A percentile compares a stretch with the other conserved stretches of the same genome.
These are phyloP conservation scores for Melanotaenia duboulayi DNA, from an alignment of 2,113 vertebrate genomes.

Conservation along the genomic window DNA sequence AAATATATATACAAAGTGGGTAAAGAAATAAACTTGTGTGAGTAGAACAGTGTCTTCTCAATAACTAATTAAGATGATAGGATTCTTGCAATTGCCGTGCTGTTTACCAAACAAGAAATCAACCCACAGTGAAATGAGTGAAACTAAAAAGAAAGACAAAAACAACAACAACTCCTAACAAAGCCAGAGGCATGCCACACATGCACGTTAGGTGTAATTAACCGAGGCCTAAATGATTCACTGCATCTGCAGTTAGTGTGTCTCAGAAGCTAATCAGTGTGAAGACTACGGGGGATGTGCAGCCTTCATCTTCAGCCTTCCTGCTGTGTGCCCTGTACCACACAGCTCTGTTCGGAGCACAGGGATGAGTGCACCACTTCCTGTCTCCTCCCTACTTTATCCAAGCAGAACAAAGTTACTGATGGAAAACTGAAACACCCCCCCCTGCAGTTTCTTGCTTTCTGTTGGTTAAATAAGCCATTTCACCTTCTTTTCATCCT, in stretches of 20 bases:
- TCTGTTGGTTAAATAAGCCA: slow-evolving; percentile 78
- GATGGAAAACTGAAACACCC: slow-evolving; percentile 73
- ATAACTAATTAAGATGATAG: too few relatives aligned
- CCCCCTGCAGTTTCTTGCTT: slow-evolving; percentile 68
- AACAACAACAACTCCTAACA: neutral
- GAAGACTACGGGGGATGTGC: slow-evolving; percentile 16
- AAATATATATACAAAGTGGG: neutral
- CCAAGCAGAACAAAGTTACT: slow-evolving; percentile 73
- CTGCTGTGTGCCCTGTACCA: slow-evolving; percentile 37
- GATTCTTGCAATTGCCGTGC: too few relatives aligned
- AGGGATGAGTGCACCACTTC: slow-evolving; percentile 60
- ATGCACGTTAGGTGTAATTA: slow-evolving; percentile 14
- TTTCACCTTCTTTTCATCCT: slow-evolving; percentile 75
- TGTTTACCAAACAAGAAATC: too few relatives aligned
- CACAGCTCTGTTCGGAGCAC: slow-evolving; percentile 37
- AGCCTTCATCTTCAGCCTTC: slow-evolving; percentile 25
- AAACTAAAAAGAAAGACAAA: neutral
- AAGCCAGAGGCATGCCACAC: neutral
- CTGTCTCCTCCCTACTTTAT: slow-evolving; percentile 66
- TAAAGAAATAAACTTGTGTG: neutral
- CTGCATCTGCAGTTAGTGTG: slow-evolving; percentile 17
- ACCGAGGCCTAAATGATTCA: slow-evolving; percentile 12
- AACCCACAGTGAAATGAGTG: neutral
- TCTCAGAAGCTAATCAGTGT: slow-evolving; percentile 21
- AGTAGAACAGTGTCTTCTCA: too few relatives aligned